Conservation (phyloP, 2,113 vertebrate species). For the Pholis gunnellus region DNA sequence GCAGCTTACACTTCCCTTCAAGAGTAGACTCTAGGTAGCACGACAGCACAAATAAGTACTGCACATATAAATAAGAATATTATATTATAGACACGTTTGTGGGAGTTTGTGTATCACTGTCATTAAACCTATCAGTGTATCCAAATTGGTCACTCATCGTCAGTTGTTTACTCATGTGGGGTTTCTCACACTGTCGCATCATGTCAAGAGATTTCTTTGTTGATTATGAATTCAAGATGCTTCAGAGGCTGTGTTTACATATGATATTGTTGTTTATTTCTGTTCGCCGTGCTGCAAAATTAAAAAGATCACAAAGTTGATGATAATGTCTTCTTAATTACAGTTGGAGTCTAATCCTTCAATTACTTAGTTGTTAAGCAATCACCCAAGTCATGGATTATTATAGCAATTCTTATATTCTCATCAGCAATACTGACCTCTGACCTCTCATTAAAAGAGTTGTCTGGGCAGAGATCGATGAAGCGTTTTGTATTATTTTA, state of each 20-base stretch:
- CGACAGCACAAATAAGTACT: constrained; percentile 5
- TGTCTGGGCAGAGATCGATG: neutral
- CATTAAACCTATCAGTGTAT: neutral
- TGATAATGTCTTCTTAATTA: neutral
- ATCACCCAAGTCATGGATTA: constrained; percentile 1
- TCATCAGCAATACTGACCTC: neutral
- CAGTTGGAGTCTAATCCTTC: neutral
- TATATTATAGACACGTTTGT: neutral
- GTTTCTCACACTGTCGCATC: neutral
- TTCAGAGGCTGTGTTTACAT: neutral
- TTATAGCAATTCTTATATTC: neutral
- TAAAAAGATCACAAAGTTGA: neutral
- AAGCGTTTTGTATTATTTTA: neutral
- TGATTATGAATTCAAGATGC: neutral
- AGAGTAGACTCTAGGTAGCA: constrained; percentile 9
- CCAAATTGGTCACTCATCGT: neutral
- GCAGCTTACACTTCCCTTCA: neutral
- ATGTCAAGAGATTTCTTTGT: neutral
- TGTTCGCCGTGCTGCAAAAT: neutral
- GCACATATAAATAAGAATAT: neutral
- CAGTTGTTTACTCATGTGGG: neutral
- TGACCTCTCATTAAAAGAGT: neutral
- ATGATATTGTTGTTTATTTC: neutral
- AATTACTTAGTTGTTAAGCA: neutral
- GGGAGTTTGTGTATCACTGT: neutral